phyloP scores from a whole-genome alignment of 1,140 invertebrate genomes.

The Drosophila insularis region DNA sequence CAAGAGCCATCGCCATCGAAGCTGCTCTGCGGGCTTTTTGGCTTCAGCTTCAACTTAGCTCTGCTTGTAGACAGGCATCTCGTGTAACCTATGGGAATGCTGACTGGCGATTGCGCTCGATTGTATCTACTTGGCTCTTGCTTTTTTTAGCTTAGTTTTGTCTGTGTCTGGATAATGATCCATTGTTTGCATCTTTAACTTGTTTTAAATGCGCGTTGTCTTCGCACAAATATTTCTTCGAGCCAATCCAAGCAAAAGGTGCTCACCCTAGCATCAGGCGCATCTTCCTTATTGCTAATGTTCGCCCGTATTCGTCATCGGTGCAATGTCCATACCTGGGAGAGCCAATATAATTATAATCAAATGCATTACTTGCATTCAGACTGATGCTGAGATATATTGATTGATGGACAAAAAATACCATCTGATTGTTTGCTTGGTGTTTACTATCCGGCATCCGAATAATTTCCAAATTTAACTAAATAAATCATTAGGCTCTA shows the following conservation, averaged over 20 bases:
- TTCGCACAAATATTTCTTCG: constrained; percentile 31
- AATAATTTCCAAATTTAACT: constrained; percentile 78
- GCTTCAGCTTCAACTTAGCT: constrained; percentile 13
- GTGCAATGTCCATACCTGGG: background rate
- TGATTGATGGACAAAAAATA: too few relatives aligned
- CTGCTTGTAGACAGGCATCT: constrained; percentile 28
- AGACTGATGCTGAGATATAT: too few relatives aligned
- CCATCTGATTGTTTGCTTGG: background rate
- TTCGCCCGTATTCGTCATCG: background rate
- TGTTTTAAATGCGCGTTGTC: constrained; percentile 73
- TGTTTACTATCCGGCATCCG: background rate
- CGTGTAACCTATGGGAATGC: constrained; percentile 76
- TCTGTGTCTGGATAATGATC: constrained; percentile 73
- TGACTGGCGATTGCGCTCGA: constrained; percentile 64
- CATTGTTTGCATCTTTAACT: constrained; percentile 81
- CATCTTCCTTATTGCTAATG: background rate
- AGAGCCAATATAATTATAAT: background rate
- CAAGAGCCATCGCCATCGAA: constrained; percentile 74
- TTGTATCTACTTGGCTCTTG: constrained; percentile 70
- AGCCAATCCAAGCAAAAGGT: constrained; percentile 18
- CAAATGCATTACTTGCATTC: background rate
- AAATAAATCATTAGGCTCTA: constrained; percentile 74
- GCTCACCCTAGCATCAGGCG: background rate
- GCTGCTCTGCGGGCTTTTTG: constrained; percentile 28
- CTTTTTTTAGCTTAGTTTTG: constrained; percentile 30